A percentile compares a stretch with the other conserved stretches of the same genome.
Conservation (phyloP, 92 coral and sea anemone species). For the Nematostella vectensis region DNA sequence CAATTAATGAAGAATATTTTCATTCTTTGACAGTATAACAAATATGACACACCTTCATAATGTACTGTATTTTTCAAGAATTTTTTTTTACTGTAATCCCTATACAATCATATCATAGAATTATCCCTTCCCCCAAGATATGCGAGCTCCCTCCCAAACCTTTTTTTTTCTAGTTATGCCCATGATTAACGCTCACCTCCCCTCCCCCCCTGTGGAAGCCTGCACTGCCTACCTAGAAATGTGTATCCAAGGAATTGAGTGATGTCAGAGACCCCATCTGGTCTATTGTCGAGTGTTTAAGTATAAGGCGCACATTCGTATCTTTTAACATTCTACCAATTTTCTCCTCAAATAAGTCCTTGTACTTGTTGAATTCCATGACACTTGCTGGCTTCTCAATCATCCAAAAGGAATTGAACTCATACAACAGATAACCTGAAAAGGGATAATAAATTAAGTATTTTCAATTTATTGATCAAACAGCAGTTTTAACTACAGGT, state of each 20-base stretch:
- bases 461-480: too few species aligned
- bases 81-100: too few species aligned
- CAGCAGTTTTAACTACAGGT: too few species aligned
- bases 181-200: not conserved
- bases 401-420: conserved; percentile 90
- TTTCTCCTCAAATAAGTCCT: conserved; percentile 74
- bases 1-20: too few species aligned
- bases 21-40: too few species aligned
- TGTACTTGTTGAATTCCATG: conserved; percentile 76
- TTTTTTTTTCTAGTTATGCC: too few species aligned
- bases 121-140: too few species aligned
- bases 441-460: conserved; percentile 4
- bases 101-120: too few species aligned
- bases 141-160: too few species aligned
- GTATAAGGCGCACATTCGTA: conserved; percentile 27
- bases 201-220: not conserved
- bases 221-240: not conserved
- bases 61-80: too few species aligned
- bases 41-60: too few species aligned
- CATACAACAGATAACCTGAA: conserved; percentile 77
- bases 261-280: not conserved
- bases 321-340: conserved; percentile 35
- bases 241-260: not conserved
- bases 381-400: conserved; percentile 84
- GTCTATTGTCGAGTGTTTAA: conserved; percentile 11